Conservation (phyloP, 2,113 vertebrate species). For the Turnix velox region DNA sequence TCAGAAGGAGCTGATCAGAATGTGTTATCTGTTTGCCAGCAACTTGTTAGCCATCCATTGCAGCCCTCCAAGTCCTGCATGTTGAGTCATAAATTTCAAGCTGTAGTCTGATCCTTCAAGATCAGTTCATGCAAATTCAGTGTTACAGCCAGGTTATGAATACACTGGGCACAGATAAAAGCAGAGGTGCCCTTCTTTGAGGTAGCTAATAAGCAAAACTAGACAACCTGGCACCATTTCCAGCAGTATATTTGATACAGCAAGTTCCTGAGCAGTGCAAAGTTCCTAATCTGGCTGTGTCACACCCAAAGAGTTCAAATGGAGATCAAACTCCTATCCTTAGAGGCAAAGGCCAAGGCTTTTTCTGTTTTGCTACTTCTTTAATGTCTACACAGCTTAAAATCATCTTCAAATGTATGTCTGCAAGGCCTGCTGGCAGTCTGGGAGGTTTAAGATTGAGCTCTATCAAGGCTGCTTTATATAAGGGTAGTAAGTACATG, state of each 20-base stretch:
- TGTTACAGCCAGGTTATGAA: not conserved
- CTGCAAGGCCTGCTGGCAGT: not conserved
- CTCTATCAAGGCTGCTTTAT: not conserved
- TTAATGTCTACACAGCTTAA: not conserved
- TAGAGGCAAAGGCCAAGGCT: not conserved
- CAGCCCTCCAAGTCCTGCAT: not conserved
- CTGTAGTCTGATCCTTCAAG: not conserved
- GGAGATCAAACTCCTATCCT: not conserved
- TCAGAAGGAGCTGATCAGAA: not conserved
- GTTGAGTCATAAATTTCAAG: constrained; percentile 24
- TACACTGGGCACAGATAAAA: not conserved
- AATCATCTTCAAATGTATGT: not conserved
- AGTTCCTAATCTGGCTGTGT: not conserved
- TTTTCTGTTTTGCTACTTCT: not conserved
- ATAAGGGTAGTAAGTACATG: accelerated
- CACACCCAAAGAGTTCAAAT: not conserved
- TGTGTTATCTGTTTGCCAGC: not conserved
- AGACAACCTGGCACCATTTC: not conserved
- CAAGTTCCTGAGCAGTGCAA: not conserved
- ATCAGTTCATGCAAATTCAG: constrained; percentile 26
- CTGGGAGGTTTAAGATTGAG: not conserved
- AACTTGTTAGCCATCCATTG: not conserved
- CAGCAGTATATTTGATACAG: not conserved
- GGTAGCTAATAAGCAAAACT: not conserved
- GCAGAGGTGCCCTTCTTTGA: not conserved